Evolutionary conservation across 2,113 vertebrate species (phyloP), one percentile per base, ranked within the genome.

Genomic region (Mastomys natalensis): DNA sequence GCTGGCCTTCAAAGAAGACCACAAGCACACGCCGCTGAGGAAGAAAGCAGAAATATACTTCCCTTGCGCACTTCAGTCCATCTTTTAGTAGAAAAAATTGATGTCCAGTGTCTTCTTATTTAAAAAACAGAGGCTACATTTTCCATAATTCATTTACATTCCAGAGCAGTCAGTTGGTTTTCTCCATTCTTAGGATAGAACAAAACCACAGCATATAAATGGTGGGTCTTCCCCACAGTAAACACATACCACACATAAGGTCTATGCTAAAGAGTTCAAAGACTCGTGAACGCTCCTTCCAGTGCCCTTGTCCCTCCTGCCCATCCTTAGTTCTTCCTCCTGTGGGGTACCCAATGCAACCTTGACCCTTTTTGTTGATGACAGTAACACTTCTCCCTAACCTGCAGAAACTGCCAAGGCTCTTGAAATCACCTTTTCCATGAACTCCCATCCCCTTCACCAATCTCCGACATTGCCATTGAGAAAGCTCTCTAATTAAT

Each of bases 21-120:
- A 86, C 91, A 97, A 97, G 95, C 43, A 95, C 62, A 80, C 53
- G 37, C 22, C 82, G 8, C 95, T 97, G 96, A 88, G 74, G 58
- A 87, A 97, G 58, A 70, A 93, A 87, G 37, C 6, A 3, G 1
- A 82, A 93, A 91, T 90, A 37, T 0, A 64, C 96, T 89, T 60
- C 95, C 90, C 53, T 34, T 76, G 88, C 76, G n/a, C 7, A 85
- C 70, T 93, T 85, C 82, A 90, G 16, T 77, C 58, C 87, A 37
- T 31, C 43, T 58, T 55, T 22, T 84, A 40, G 84, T 94, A 81
- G n/a, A 82, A 43, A 95, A 91, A 62, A 80, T n/a, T 66, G 92
- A 86, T 58, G 0, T 48, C 70, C 43, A 80, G 62, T 13, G 70
- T 91, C 43, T 91, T 0, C 53, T 21, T 81, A 15, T 96, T 98